Base-by-base conservation (phyloP, 2,888 invertebrate genomes). In the Augochlorella aurata region DNA sequence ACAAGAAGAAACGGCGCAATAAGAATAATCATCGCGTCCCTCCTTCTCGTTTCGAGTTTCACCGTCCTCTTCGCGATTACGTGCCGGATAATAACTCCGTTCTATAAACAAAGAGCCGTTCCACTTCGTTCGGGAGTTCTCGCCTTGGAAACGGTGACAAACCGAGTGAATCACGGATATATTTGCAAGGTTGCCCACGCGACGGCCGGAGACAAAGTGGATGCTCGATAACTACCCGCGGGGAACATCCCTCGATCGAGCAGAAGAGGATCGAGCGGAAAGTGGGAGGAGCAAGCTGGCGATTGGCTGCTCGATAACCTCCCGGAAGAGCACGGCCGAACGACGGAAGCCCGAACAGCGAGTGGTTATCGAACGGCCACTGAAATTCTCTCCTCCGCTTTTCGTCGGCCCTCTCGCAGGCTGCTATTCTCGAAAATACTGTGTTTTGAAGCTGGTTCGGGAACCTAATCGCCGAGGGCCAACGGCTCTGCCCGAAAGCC, bases 21-120 rank as follows among this genome's bases (percentile, higher is more conserved):
- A n/a, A 18, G 52, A 54, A 54, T 21, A 54, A 21, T 21, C 10
- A 21, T 54, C 21, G 38, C 54, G n/a, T n/a, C 21, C 10, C 12
- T 24, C 0, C 4, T 18, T 18, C 38, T 38, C 10, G 63, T 9
- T 21, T 24, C 18, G 16, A 58, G 45, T 45, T 45, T 44, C 58
- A 9, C 4, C 18, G 44, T 18, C 10, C 44, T 5, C 44, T 4
- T 44, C n/a, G 44, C 29, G 29, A 29, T n/a, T n/a, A 44, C 49
- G 63, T 44, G 49, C 58, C n/a, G n/a, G 14, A 7, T 50, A 38
- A 73, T 63, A 73, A 63, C 44, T 50, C n/a, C 49, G 14, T 38
- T 63, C 63, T 44, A 38, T n/a, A 38, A 44, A 73, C 44, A 63
- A 29, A 21, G 16, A 49, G 16, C 16, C 21, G 38, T 50, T 14